Evolutionary conservation across 2,113 vertebrate species (phyloP), one percentile per base, ranked within the genome.

Genomic region (Clarias batrachus): DNA sequence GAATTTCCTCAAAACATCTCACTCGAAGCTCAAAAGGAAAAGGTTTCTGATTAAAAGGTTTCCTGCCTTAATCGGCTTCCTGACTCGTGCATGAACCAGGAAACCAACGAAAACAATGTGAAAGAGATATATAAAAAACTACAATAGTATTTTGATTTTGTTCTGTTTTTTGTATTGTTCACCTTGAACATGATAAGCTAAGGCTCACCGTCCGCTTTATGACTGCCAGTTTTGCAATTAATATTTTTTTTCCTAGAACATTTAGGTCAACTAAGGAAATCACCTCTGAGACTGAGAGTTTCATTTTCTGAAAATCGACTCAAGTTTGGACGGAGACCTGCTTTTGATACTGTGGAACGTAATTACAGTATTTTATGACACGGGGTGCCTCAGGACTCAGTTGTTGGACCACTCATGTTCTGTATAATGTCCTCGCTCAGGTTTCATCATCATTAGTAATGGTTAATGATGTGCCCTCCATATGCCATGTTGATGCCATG

Each of bases 1-100:
- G 65, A 77, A 85, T 80, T 88, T 90, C 89, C 87, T 90, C 63
- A 62, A 76, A 83, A 87, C 65, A 59, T 81, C 62, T 87, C 52
- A 19, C 66, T 57, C 82, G 56, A 77, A 71, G 80, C 68, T 41
- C 60, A 27, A 84, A 80, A 81, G 84, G 87, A 84, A 88, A 86
- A 27, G 21, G 68, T 41, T 68, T 86, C 82, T 88, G 87, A 90
- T 88, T 87, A 88, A 70, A 65, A 30, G 52, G 48, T 68, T 84
- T 80, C 86, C 84, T 80, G 70, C 57, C 76, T 54, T 83, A 41
- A 48, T 27, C 33, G 23, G 23, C 60, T 82, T 82, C 81, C 81
- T 66, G 60, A 66, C 62, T 65, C 11, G 1, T 27, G 14, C 1
- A 11, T 54, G 52, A 54, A 82, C 59, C 81, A 66, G 70, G 76